These are phyloP conservation scores for Cyclina sinensis DNA, from an alignment of 1,140 invertebrate species.

Conservation along the genomic window DNA sequence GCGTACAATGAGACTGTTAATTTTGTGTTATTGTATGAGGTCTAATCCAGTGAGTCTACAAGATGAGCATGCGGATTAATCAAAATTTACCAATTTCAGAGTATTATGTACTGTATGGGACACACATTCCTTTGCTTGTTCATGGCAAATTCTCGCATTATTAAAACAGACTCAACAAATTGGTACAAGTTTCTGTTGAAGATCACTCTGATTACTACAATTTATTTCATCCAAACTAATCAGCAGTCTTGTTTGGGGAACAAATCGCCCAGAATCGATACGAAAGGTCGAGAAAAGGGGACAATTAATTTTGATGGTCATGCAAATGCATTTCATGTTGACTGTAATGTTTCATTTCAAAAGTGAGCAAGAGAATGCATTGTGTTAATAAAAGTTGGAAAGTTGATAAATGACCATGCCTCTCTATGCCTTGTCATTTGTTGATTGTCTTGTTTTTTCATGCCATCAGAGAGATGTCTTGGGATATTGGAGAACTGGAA, in stretches of 20 bases:
- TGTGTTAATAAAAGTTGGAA: conserved; percentile 53
- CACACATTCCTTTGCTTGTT: conserved; percentile 37
- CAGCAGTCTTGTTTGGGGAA: conserved; percentile 38
- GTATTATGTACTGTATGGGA: conserved; percentile 40
- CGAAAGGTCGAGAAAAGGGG: conserved; percentile 13
- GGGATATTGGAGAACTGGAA: not conserved
- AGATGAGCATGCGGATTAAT: conserved; percentile 59
- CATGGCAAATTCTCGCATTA: conserved; percentile 40
- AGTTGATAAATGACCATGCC: conserved; percentile 47
- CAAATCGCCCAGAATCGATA: conserved; percentile 22
- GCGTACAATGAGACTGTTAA: conserved; percentile 24
- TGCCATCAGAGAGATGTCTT: not conserved
- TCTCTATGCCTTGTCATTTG: conserved; percentile 33
- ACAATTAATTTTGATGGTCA: conserved; percentile 52
- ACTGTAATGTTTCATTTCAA: conserved; percentile 40
- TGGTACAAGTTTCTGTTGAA: conserved; percentile 57
- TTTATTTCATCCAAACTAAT: conserved; percentile 63
- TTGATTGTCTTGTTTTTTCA: conserved; percentile 26
- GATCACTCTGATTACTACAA: conserved; percentile 51
- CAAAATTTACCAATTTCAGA: conserved; percentile 52
- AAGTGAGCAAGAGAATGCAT: conserved; percentile 19
- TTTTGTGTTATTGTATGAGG: conserved; percentile 52
- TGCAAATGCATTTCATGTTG: conserved; percentile 30
- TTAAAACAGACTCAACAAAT: conserved; percentile 65
- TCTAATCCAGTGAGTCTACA: conserved; percentile 56